Evolutionary conservation across 2,113 vertebrate species (phyloP), one percentile per base, ranked within the genome.

Genomic region (Alligator mississippiensis): DNA sequence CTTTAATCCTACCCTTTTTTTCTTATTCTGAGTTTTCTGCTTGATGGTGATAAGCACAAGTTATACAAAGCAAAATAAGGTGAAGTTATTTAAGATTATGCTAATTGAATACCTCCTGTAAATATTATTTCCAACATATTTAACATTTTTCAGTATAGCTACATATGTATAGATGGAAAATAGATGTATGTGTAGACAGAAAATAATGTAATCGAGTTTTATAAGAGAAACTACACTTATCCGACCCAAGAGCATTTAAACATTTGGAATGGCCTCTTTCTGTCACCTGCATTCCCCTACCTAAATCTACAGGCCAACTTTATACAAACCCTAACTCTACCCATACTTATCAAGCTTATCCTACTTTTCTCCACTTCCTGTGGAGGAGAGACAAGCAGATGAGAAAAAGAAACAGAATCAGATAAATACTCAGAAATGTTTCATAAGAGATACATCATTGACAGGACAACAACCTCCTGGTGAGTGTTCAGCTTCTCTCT

Each of bases 61-160:
- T 95, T 78, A 75, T 28, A 91, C 75, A 94, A 89, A 96, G 72
- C 72, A 92, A 88, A 86, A 24, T 81, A 89, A 90, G 78, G 64
- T 19, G 21, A 68, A 60, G 34, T 89, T 66, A 74, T 55, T 85
- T 90, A 82, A 38, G 72, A 88, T 82, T 79, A 92, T 55, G 68
- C 72, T 93, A 90, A 91, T 94, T 91, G 92, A 94, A 96, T 27
- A 68, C 30, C 15, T 30, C 75, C 60, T 47, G 47, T 47, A 47
- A 47, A 47, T 47, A 47, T 47, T 47, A 47, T 47, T 47, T 90
- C 58, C 70, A 18, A 34, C 61, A 84, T 85, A 83, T 61, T 92
- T 94, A 95, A 88, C 90, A 77, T 59, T 94, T 87, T 78, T 47
- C 57, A 61, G 84, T 77, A 82, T 28, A 85, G 34, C 54, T 89